Evolutionary conservation across 2,888 invertebrate genomes (phyloP).

Genomic region (Pycnomerus fuliginosus): DNA sequence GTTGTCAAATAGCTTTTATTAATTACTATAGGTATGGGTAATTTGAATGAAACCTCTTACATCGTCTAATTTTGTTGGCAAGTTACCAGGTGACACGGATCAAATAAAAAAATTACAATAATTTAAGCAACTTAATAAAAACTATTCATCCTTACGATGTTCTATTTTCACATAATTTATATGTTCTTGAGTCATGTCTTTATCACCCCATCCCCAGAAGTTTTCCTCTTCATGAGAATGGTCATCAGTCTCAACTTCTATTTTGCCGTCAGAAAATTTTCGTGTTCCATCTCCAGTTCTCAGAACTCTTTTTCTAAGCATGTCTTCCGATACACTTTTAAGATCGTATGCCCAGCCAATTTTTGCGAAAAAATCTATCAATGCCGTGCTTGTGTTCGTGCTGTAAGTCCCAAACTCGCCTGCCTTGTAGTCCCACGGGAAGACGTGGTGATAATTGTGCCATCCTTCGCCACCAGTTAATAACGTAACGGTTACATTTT

Average conservation of each 20-base stretch:
- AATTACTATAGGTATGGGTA: no score
- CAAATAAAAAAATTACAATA: background rate
- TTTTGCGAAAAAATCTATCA: no score
- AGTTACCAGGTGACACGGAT: no score
- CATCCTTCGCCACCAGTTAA: constrained; percentile 76
- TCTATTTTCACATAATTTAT: constrained; percentile 6
- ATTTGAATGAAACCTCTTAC: no score
- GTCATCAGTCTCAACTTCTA: constrained; percentile 21
- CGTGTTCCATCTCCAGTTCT: constrained; percentile 60
- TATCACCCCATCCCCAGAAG: constrained; percentile 63
- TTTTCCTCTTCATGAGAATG: constrained; percentile 54
- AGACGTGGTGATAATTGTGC: constrained; percentile 79
- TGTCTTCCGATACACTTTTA: constrained; percentile 58
- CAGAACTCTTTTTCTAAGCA: constrained; percentile 57
- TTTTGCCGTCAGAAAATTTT: background rate
- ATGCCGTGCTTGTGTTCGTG: constrained; percentile 68
- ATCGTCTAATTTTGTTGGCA: no score
- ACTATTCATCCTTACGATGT: constrained; percentile 4
- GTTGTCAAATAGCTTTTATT: no score
- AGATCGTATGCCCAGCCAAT: no score
- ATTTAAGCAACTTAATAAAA: background rate
- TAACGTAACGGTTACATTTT: constrained; percentile 67
- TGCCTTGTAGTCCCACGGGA: constrained; percentile 57
- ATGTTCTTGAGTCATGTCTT: constrained; percentile 57
- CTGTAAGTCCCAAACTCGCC: constrained; percentile 52